A percentile compares a stretch with the other conserved stretches of the same genome.
These are phyloP conservation scores for Asobara japonica DNA, from an alignment of 1,140 invertebrate species.

Conservation along the genomic window DNA sequence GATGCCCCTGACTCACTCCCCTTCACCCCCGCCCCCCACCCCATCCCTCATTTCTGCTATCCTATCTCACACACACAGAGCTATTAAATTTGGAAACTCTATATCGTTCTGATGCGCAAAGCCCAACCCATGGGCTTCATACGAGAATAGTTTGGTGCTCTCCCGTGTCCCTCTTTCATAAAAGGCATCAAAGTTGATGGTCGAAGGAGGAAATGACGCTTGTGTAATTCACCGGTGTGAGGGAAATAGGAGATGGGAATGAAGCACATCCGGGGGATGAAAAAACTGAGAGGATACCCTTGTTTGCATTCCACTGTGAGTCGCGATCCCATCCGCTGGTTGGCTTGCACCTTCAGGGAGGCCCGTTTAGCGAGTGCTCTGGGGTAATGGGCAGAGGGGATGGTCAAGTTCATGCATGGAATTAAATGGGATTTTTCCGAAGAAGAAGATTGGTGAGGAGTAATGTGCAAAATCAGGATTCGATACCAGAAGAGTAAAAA, in stretches of 20 bases:
- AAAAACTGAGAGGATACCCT: constrained; percentile 25
- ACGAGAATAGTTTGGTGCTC: not conserved
- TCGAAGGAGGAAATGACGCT: constrained; percentile 32
- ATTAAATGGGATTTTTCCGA: not conserved
- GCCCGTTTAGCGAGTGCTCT: too few relatives aligned
- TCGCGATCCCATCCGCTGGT: too few relatives aligned
- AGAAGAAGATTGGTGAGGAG: too few relatives aligned
- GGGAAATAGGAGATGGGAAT: constrained; percentile 10
- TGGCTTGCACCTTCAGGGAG: too few relatives aligned
- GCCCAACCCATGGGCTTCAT: not conserved
- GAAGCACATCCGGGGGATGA: not conserved
- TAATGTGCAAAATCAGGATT: too few relatives aligned
- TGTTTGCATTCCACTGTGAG: constrained; percentile 35
- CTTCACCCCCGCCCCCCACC: too few relatives aligned
- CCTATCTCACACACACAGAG: constrained; percentile 41
- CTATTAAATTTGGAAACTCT: constrained; percentile 64
- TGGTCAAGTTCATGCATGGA: not conserved
- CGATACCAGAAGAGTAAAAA: too few relatives aligned
- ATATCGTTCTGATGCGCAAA: constrained; percentile 40
- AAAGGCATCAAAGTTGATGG: constrained; percentile 33
- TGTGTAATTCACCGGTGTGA: constrained; percentile 24
- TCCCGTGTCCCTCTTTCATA: constrained; percentile 21
- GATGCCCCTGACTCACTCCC: not conserved
- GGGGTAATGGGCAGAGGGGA: not conserved
- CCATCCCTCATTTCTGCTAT: constrained; percentile 6